These are phyloP conservation scores for Pluvialis apricaria DNA, from an alignment of 2,113 vertebrate species.

Conservation along the genomic window DNA sequence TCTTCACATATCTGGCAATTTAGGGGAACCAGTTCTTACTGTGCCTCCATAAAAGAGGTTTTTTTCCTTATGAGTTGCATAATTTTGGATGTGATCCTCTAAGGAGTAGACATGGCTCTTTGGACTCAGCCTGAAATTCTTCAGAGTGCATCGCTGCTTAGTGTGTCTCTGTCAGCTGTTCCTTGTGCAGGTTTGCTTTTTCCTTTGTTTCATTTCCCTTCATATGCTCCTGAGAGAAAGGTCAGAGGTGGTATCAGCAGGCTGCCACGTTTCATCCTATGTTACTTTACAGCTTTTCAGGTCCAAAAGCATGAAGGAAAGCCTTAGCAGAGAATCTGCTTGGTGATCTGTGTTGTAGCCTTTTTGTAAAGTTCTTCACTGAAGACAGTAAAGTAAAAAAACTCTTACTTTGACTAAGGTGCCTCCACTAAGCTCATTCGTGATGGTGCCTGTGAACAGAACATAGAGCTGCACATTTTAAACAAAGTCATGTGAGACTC, in stretches of 20 bases:
- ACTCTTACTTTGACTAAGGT: not conserved
- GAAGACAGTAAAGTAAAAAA: not conserved
- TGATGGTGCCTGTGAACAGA: not conserved
- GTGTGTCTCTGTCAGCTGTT: not conserved
- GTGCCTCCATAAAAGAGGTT: not conserved
- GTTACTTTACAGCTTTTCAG: not conserved
- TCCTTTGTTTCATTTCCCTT: not conserved
- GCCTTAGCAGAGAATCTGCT: not conserved
- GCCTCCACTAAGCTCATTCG: not conserved
- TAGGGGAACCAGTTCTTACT: not conserved
- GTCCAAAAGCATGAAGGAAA: not conserved
- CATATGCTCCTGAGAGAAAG: not conserved
- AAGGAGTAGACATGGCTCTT: not conserved
- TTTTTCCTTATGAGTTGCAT: not conserved
- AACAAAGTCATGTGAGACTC: not conserved
- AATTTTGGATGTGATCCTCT: not conserved
- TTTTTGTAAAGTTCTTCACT: not conserved
- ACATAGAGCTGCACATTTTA: not conserved
- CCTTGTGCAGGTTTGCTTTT: not conserved
- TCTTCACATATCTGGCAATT: not conserved
- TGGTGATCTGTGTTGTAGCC: not conserved
- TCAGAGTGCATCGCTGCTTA: not conserved
- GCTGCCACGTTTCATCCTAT: not conserved
- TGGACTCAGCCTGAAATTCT: not conserved
- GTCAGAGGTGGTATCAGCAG: not conserved